phyloP scores from a whole-genome alignment of 53 echinoderm and acorn worm genomes.

The Glandiceps talaboti region DNA sequence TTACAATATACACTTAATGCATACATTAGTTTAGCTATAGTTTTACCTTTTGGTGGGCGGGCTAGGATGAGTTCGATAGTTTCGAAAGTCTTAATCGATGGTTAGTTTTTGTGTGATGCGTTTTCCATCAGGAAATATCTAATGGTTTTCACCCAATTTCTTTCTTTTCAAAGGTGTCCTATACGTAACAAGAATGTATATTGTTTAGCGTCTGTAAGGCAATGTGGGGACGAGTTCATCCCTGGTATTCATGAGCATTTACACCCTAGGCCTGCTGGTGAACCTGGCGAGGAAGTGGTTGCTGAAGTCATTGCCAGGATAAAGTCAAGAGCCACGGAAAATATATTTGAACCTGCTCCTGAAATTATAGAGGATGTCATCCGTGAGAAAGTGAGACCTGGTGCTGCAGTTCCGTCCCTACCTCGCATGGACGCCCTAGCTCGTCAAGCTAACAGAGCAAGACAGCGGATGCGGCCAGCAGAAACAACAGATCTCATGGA shows the following conservation, averaged over 20 bases:
- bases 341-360: slow-evolving; percentile 7
- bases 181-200: slow-evolving; percentile 14
- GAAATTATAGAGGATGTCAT: slow-evolving; percentile 10
- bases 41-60: too few relatives aligned
- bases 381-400: neutral
- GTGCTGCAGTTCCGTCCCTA: neutral
- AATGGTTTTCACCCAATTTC: too few relatives aligned
- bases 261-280: slow-evolving; percentile 14
- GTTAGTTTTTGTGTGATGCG: too few relatives aligned
- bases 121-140: too few relatives aligned
- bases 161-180: neutral
- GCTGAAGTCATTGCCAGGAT: slow-evolving; percentile 12
- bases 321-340: slow-evolving; percentile 9
- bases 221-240: slow-evolving; percentile 4
- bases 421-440: neutral
- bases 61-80: too few relatives aligned
- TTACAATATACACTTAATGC: too few relatives aligned
- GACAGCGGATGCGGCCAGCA: neutral
- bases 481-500: neutral
- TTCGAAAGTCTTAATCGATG: too few relatives aligned
- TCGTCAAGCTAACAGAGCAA: neutral
- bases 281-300: slow-evolving; percentile 6
- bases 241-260: slow-evolving; percentile 5
- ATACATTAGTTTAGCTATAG: too few relatives aligned
- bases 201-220: slow-evolving; percentile 12